Conservation (phyloP, 2,797 vertebrate genomes). For the Tenualosa ilisha region DNA sequence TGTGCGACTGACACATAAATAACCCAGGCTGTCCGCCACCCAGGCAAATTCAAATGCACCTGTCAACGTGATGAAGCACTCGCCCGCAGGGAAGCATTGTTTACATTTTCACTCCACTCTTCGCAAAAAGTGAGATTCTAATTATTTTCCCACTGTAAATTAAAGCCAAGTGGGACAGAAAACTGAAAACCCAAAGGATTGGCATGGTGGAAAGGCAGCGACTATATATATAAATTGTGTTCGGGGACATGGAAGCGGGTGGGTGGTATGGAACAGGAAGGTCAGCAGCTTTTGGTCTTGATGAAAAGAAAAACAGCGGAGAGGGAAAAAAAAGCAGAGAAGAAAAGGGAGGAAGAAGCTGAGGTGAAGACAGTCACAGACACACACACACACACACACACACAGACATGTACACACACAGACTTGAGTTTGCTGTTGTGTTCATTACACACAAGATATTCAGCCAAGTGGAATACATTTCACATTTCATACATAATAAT, state of each 20-base stretch:
- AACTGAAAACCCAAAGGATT: slow-evolving; percentile 74
- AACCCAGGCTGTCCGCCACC: slow-evolving; percentile 97
- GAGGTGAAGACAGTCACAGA: slow-evolving; percentile 45
- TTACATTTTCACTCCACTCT: slow-evolving; percentile 99
- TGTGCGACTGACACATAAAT: slow-evolving; percentile 99
- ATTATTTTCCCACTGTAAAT: slow-evolving; percentile 99
- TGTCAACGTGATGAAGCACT: slow-evolving; percentile 99
- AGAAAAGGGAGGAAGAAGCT: neutral
- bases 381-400: neutral
- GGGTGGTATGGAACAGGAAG: slow-evolving; percentile 47
- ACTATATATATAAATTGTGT: slow-evolving; percentile 46
- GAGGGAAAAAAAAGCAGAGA: neutral
- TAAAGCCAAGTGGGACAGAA: slow-evolving; percentile 96
- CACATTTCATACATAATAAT: slow-evolving; percentile 74
- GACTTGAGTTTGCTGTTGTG: slow-evolving; percentile 49
- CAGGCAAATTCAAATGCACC: slow-evolving; percentile 99
- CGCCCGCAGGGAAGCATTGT: slow-evolving; percentile 99
- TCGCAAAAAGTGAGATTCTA: slow-evolving; percentile 98
- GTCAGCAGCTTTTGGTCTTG: slow-evolving; percentile 61
- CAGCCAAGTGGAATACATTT: slow-evolving; percentile 69
- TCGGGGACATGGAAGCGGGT: slow-evolving; percentile 37
- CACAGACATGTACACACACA: slow-evolving; percentile 26
- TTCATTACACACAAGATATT: slow-evolving; percentile 64
- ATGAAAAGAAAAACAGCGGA: slow-evolving; percentile 37
- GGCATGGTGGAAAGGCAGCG: slow-evolving; percentile 46